These are phyloP conservation scores for Cynocephalus volans DNA, from an alignment of 2,113 vertebrate genomes.

Conservation along the genomic window DNA sequence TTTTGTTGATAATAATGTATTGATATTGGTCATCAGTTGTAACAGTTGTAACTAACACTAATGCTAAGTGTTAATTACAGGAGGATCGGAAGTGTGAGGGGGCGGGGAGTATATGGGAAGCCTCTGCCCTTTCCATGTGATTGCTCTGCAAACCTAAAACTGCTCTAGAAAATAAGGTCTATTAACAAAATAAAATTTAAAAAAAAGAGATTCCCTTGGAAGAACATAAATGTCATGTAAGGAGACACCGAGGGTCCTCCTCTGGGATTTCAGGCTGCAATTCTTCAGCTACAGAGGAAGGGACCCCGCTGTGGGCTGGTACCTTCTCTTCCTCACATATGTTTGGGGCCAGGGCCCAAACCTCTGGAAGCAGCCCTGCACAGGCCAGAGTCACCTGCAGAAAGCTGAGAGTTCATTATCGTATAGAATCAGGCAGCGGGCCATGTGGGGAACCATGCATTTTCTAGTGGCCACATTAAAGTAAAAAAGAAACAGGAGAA, in stretches of 20 bases:
- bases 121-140: rapidly evolving
- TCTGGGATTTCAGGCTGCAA: background rate
- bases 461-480: background rate
- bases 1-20: rapidly evolving
- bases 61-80: rapidly evolving
- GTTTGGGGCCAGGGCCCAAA: background rate
- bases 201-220: background rate
- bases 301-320: rapidly evolving
- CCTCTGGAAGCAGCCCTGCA: background rate
- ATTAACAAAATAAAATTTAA: background rate
- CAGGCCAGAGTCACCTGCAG: background rate
- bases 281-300: too few species aligned
- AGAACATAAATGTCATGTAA: background rate
- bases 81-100: rapidly evolving
- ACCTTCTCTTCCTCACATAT: rapidly evolving
- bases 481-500: background rate
- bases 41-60: rapidly evolving
- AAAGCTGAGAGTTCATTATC: rapidly evolving
- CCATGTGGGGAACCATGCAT: rapidly evolving
- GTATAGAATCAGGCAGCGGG: rapidly evolving
- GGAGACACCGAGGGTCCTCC: rapidly evolving
- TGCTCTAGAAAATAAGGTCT: background rate
- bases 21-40: rapidly evolving
- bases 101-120: rapidly evolving
- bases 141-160: background rate